Evolutionary conservation across 2,888 invertebrate genomes (phyloP).

Genomic region (Zygothrica quintamaculata): DNA sequence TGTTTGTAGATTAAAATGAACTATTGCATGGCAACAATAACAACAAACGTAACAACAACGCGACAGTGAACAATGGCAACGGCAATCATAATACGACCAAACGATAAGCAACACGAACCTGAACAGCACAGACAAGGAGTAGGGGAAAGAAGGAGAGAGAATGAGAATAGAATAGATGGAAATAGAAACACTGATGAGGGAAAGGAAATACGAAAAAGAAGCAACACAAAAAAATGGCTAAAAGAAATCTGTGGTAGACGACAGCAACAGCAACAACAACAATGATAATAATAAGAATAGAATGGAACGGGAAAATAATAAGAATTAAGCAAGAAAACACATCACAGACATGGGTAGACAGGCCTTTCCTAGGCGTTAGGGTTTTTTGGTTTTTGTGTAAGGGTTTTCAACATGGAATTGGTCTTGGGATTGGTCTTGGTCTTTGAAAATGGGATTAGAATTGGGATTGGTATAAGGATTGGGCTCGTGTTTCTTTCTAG

Average conservation of each 20-base stretch:
- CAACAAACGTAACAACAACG: constrained; percentile 32
- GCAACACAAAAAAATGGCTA: constrained; percentile 23
- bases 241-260: constrained; percentile 71
- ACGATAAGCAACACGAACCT: constrained; percentile 78
- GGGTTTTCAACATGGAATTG: constrained; percentile 14
- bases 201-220: constrained; percentile 41
- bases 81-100: constrained; percentile 72
- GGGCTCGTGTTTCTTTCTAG: constrained; percentile 19
- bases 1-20: constrained; percentile 79
- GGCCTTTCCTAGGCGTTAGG: constrained; percentile 41
- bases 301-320: constrained; percentile 71
- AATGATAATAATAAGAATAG: constrained; percentile 69
- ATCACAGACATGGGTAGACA: constrained; percentile 71
- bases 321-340: constrained; percentile 81
- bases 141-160: background rate
- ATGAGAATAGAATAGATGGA: background rate
- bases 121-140: constrained; percentile 38
- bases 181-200: constrained; percentile 36
- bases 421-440: constrained; percentile 20
- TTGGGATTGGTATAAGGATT: constrained; percentile 1
- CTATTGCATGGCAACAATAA: constrained; percentile 72
- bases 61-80: constrained; percentile 63
- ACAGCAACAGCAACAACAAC: constrained; percentile 33
- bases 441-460: too few species aligned
- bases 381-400: too few species aligned